These are phyloP conservation scores for Oegoconia quadripuncta DNA, from an alignment of 2,888 invertebrate species.

Conservation along the genomic window DNA sequence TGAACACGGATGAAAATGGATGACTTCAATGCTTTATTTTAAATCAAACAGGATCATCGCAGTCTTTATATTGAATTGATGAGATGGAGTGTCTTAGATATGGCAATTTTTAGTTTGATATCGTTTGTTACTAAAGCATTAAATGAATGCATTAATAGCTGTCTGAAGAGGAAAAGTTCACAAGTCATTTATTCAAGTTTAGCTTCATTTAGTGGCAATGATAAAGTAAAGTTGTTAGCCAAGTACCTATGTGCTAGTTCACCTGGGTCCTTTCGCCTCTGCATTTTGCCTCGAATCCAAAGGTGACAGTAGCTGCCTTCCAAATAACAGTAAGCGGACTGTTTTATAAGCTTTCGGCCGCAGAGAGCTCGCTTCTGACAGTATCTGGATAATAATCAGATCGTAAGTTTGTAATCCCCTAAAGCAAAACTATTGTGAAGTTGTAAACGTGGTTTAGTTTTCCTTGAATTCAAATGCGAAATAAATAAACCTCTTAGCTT, in stretches of 20 bases:
- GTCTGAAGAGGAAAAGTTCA: too few relatives aligned
- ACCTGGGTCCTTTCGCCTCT: constrained; percentile 72
- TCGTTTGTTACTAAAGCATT: too few relatives aligned
- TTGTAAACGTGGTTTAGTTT: not conserved
- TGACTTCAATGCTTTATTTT: too few relatives aligned
- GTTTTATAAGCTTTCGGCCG: constrained; percentile 86
- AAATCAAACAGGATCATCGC: too few relatives aligned
- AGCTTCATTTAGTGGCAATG: constrained; percentile 23
- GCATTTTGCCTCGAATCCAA: constrained; percentile 76
- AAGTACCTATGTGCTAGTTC: constrained; percentile 68
- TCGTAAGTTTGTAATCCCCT: not conserved
- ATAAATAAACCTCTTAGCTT: too few relatives aligned
- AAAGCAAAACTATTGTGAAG: not conserved
- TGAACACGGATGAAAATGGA: too few relatives aligned
- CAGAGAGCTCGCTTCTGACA: constrained; percentile 88
- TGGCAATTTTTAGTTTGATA: too few relatives aligned
- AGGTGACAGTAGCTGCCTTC: constrained; percentile 90
- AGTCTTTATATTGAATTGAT: too few relatives aligned
- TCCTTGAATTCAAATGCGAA: too few relatives aligned
- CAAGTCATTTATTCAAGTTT: too few relatives aligned
- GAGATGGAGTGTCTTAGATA: too few relatives aligned
- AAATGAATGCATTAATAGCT: too few relatives aligned
- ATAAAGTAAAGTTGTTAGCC: constrained; percentile 48
- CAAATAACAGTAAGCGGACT: constrained; percentile 91
- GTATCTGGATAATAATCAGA: constrained; percentile 81